Evolutionary conservation across 2,888 invertebrate genomes (phyloP).

Genomic region (Octodonta nipae): DNA sequence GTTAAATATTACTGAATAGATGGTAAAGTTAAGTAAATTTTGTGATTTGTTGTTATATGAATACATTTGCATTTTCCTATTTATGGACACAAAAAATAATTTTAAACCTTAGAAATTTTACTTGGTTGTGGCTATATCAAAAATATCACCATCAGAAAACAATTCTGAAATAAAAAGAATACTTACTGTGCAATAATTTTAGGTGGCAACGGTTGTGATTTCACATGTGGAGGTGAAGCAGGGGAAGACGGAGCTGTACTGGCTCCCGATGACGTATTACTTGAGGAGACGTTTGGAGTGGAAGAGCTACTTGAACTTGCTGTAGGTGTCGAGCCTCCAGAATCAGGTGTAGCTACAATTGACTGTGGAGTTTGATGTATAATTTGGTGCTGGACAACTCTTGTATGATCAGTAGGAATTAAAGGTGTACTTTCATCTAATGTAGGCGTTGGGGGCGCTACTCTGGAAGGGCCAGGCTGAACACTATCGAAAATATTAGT

Average conservation of each 20-base stretch:
- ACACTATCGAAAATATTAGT: constrained; percentile 30
- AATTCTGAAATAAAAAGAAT: background rate
- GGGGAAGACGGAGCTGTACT: constrained; percentile 58
- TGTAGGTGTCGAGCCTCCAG: constrained; percentile 33
- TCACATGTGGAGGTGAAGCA: constrained; percentile 40
- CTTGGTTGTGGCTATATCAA: too few relatives aligned
- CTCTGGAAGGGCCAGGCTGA: constrained; percentile 48
- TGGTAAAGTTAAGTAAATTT: too few relatives aligned
- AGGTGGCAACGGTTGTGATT: constrained; percentile 21
- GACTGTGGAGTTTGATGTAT: constrained; percentile 18
- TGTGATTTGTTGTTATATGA: too few relatives aligned
- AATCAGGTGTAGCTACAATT: constrained; percentile 20
- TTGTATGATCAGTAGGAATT: constrained; percentile 45
- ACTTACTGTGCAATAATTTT: constrained; percentile 16
- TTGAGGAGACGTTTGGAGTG: constrained; percentile 54
- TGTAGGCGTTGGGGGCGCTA: constrained; percentile 63
- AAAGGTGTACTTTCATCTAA: constrained; percentile 45
- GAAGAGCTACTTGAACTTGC: constrained; percentile 57
- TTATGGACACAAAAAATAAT: too few relatives aligned
- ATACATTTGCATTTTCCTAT: too few relatives aligned
- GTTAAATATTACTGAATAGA: too few relatives aligned
- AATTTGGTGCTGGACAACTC: constrained; percentile 27
- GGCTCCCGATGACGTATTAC: constrained; percentile 49
- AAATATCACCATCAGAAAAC: too few relatives aligned
- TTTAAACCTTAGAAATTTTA: too few relatives aligned